Base-by-base conservation (phyloP, 2,888 invertebrate genomes). In the Tethea ocularis region DNA sequence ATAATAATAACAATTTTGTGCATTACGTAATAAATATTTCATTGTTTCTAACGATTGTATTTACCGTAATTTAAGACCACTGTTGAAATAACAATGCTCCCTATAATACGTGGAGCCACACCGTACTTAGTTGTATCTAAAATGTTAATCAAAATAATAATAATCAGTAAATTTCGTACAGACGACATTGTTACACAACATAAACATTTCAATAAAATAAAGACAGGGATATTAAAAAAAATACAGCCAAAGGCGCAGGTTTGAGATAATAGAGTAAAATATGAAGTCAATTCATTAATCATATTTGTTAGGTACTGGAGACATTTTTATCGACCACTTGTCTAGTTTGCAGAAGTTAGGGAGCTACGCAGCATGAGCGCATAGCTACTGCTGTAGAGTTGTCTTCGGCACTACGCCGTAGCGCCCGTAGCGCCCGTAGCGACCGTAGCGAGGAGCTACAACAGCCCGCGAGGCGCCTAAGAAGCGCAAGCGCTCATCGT, bases 251-350 rank as follows among this genome's bases (percentile, higher is more conserved):
- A 88, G 87, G 91, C 89, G 85, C 91, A 91, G 86, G 90, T 91
- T 91, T 78, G 91, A 89, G 87, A 87, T 91, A 91, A 91, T 92
- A 92, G 88, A 87, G 80, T 92, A 89, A 89, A 87, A 88, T 87
- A 88, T 90, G 87, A 93, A 88, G 93, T 93, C 93, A 93, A 93
- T 93, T 93, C 91, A 90, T 88, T 91, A 91, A 92, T 89, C 91
- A 89, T 93, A 93, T 89, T 91, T 80, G 86, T 88, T 91, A 93
- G 86, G 90, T 89, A 89, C 87, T 86, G 84, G 83, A 80, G 82
- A 86, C 87, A 84, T 83, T 82, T 80, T 80, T 74, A 83, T 83
- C 84, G 87, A 88, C 82, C 89, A 89, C 84, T 85, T 78, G 83
- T 87, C 86, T 88, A 85, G 82, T 82, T 84, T 82, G 84, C 86